Percentiles rank a stretch among this genome's conserved stretches.
These are phyloP conservation scores for Harmothoe impar DNA, from an alignment of 2,888 invertebrate genomes.

Conservation along the genomic window DNA sequence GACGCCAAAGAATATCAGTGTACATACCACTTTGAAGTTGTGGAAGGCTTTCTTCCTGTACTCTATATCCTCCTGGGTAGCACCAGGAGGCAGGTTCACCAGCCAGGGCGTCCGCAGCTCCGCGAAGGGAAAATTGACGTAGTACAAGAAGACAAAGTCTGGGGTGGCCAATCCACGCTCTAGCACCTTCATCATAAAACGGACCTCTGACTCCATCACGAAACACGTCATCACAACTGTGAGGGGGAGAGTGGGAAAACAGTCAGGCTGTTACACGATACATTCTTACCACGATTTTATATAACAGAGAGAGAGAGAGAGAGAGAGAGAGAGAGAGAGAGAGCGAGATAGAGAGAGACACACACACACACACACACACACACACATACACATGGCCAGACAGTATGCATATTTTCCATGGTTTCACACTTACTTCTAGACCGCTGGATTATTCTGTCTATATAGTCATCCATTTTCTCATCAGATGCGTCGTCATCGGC, in stretches of 20 bases:
- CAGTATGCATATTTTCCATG: too few relatives aligned
- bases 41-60: neutral
- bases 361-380: too few relatives aligned
- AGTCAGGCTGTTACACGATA: too few relatives aligned
- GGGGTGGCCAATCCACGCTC: neutral
- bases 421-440: too few relatives aligned
- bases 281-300: too few relatives aligned
- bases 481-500: neutral
- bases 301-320: too few relatives aligned
- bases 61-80: neutral
- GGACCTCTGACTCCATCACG: conserved; percentile 22
- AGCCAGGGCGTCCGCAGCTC: conserved; percentile 21
- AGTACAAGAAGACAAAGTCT: conserved; percentile 22
- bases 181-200: neutral
- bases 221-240: conserved; percentile 15
- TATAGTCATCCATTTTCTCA: conserved; percentile 26
- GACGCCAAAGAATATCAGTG: too few relatives aligned
- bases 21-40: conserved; percentile 16
- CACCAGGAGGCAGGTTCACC: conserved; percentile 5
- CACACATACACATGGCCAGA: too few relatives aligned
- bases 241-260: too few relatives aligned
- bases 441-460: conserved; percentile 13
- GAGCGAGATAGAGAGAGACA: too few relatives aligned
- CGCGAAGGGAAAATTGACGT: neutral
- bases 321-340: too few relatives aligned